Base-by-base conservation (phyloP, 1,140 invertebrate species). In the Hypsibius dujardini region DNA sequence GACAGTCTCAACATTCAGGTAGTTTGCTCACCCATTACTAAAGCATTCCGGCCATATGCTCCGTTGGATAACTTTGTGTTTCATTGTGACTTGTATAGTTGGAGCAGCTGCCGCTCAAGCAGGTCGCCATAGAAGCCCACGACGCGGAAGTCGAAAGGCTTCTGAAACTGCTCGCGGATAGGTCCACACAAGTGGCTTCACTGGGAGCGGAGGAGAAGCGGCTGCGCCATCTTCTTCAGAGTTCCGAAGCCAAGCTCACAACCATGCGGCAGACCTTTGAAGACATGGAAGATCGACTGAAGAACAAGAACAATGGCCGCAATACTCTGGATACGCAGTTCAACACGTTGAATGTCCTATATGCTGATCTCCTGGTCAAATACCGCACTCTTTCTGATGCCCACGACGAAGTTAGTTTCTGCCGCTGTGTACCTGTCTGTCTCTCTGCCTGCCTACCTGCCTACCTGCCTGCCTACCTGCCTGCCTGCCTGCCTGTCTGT, bases 321-420 rank as follows among this genome's bases (percentile, higher is more conserved):
- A 42, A 45, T 12, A 15, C 12, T 45, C 3, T 45, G 42, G 62
- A 67, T 7, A 45, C 12, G 12, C 62, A 45, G 12, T 67, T 67
- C 42, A 45, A 12, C 42, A 42, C 12, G 42, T 45, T 67, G 12
- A 67, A 67, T 42, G 45, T 45, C 42, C 7, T 67, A 42, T 67
- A 67, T 42, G 42, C 62, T 3, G 62, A 67, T 42, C 12, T 42
- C 45, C 45, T 67, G 42, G 7, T 45, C 12, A 67, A 67, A 42
- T 67, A 67, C 42, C 62, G 62, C 62, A 42, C 62, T 15, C 42
- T 67, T 12, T 67, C 62, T 3, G 62, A 67, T 7, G 62, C 62
- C 12, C 42, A 67, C 62, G 62, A 67, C 42, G 62, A 67, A 67
- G 12, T 12, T 28, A 28, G 28, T 28, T 28, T 28, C 28, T 28